A percentile compares a stretch with the other conserved stretches of the same genome.
phyloP scores from a whole-genome alignment of 1,140 invertebrate species.

The Littorina saxatilis region DNA sequence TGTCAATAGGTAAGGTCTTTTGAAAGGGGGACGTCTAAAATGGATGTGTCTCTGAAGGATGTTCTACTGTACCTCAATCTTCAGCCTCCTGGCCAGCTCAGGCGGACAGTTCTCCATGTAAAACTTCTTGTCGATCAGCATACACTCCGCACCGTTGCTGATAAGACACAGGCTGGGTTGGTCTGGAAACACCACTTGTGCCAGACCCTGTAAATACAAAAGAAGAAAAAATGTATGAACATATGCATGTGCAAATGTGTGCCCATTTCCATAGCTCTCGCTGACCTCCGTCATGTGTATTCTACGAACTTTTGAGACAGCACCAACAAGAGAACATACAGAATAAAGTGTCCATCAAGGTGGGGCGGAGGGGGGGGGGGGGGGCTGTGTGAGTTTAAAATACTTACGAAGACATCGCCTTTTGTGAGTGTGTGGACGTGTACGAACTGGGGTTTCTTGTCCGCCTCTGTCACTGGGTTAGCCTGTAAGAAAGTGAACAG shows the following conservation, averaged over 20 bases:
- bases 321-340: no score
- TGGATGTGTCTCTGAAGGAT: no score
- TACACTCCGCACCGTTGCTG: constrained; percentile 69
- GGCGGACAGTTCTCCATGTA: constrained; percentile 60
- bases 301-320: not conserved
- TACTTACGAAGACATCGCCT: constrained; percentile 64
- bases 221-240: no score
- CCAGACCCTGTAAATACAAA: constrained; percentile 50
- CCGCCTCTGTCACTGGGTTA: constrained; percentile 43
- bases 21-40: no score
- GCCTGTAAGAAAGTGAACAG: not conserved
- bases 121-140: constrained; percentile 64
- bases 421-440: constrained; percentile 62
- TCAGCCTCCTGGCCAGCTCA: constrained; percentile 54
- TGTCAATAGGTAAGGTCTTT: no score
- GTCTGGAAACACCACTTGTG: constrained; percentile 57
- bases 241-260: no score
- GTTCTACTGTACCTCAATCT: constrained; percentile 65
- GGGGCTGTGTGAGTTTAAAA: no score
- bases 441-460: constrained; percentile 61
- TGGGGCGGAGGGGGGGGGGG: no score
- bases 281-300: no score
- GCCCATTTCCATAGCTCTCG: no score
- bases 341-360: no score
- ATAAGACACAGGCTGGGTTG: constrained; percentile 68